These are phyloP conservation scores for Brachymystax lenok DNA, from an alignment of 2,797 vertebrate species.

Conservation along the genomic window DNA sequence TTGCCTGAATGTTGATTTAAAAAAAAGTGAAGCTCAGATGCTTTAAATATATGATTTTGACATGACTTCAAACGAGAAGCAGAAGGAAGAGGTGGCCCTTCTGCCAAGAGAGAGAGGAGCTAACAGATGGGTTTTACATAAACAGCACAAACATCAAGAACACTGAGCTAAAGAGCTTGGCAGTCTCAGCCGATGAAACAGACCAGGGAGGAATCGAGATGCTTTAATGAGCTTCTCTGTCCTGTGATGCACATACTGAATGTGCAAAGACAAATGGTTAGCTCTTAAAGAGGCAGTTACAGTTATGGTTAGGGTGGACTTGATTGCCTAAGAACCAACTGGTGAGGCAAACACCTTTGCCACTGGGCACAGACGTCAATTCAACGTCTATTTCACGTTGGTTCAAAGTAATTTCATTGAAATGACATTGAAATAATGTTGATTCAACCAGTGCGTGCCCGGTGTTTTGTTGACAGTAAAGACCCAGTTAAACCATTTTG, in stretches of 20 bases:
- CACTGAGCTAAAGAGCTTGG: conserved; percentile 82
- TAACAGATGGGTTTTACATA: conserved; percentile 86
- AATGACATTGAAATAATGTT: neutral
- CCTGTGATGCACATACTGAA: conserved; percentile 70
- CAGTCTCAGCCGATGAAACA: conserved; percentile 81
- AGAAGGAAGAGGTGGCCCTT: conserved; percentile 82
- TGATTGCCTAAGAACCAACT: conserved; percentile 10
- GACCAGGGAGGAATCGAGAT: conserved; percentile 77
- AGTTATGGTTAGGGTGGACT: conserved; percentile 50
- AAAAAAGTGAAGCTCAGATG: conserved; percentile 68
- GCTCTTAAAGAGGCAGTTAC: conserved; percentile 70
- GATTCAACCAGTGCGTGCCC: neutral
- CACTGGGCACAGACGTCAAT: no score
- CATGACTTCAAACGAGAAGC: conserved; percentile 80
- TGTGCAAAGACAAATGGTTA: conserved; percentile 75
- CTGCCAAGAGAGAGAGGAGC: conserved; percentile 79
- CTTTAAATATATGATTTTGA: conserved; percentile 76
- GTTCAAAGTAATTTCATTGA: no score
- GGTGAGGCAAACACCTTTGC: conserved; percentile 32
- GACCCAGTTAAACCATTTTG: neutral
- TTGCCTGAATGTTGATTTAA: conserved; percentile 64
- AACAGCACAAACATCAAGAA: conserved; percentile 85
- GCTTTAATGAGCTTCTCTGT: conserved; percentile 81
- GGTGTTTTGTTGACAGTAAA: neutral
- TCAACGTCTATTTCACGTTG: no score